Evolutionary conservation across 2,888 invertebrate genomes (phyloP).

Genomic region (Stenodema calcarata): DNA sequence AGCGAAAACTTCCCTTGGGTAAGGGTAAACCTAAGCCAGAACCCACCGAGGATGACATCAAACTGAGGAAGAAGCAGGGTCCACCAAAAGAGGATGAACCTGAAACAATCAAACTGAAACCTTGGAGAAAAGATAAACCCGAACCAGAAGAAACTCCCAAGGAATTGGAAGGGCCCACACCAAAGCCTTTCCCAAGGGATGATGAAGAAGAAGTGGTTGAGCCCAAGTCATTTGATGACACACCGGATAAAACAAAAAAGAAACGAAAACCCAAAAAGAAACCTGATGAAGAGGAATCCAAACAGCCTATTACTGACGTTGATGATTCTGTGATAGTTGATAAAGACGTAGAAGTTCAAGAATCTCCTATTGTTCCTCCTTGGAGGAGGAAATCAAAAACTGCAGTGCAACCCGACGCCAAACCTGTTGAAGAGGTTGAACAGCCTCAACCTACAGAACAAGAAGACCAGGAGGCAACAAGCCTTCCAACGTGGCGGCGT

Average conservation of each 20-base stretch:
- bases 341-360: conserved; percentile 57
- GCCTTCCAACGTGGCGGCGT: conserved; percentile 21
- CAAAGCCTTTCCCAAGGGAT: conserved; percentile 59
- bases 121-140: conserved; percentile 60
- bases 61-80: conserved; percentile 62
- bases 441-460: conserved; percentile 33
- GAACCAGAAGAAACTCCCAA: conserved; percentile 58
- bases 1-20: conserved; percentile 56
- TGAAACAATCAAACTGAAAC: conserved; percentile 60
- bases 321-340: background rate
- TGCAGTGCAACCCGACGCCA: conserved; percentile 52
- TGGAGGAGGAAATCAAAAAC: conserved; percentile 49
- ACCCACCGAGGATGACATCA: conserved; percentile 60
- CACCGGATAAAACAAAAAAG: conserved; percentile 46
- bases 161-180: conserved; percentile 57
- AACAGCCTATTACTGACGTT: conserved; percentile 56
- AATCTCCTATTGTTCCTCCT: conserved; percentile 53
- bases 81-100: conserved; percentile 61
- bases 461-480: conserved; percentile 51
- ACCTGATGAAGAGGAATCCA: background rate
- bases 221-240: conserved; percentile 56
- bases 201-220: conserved; percentile 58
- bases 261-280: conserved; percentile 16
- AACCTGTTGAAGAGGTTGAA: conserved; percentile 48
- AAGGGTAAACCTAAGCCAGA: conserved; percentile 57